These are phyloP conservation scores for Ochotona princeps DNA, from an alignment of 2,113 vertebrate genomes.

Conservation along the genomic window DNA sequence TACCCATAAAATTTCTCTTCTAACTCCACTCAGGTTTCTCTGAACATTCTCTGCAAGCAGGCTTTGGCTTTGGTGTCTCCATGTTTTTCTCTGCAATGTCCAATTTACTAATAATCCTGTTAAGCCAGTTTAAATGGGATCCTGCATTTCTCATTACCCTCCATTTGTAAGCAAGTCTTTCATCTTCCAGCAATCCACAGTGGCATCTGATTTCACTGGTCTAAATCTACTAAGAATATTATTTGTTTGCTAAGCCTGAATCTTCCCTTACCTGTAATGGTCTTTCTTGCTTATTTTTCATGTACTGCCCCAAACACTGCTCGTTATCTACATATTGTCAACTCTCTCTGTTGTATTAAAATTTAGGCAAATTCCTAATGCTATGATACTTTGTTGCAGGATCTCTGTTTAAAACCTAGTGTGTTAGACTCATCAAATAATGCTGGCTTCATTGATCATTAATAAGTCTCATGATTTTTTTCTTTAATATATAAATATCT, in stretches of 20 bases:
- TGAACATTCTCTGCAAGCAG: not conserved
- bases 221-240: not conserved
- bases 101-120: not conserved
- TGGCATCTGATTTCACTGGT: not conserved
- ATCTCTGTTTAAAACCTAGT: not conserved
- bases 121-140: too few species aligned
- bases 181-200: not conserved
- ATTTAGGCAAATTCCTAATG: not conserved
- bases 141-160: not conserved
- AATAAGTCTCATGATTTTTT: not conserved
- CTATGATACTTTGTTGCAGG: not conserved
- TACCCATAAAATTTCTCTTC: not conserved
- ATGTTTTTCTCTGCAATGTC: not conserved
- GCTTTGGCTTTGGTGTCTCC: rapidly evolving
- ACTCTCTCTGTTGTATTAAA: not conserved
- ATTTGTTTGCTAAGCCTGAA: not conserved
- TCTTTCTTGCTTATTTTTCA: not conserved
- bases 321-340: not conserved
- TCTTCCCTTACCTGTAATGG: rapidly evolving
- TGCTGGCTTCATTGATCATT: not conserved
- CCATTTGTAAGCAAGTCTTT: too few species aligned
- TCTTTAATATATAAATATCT: not conserved
- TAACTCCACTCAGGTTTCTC: too few species aligned
- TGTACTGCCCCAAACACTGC: not conserved
- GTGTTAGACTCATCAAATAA: not conserved